Evolutionary conservation across 2,888 invertebrate species (phyloP), one percentile per base, ranked within the genome.

Genomic region (Pseudolycoriella hygida): DNA sequence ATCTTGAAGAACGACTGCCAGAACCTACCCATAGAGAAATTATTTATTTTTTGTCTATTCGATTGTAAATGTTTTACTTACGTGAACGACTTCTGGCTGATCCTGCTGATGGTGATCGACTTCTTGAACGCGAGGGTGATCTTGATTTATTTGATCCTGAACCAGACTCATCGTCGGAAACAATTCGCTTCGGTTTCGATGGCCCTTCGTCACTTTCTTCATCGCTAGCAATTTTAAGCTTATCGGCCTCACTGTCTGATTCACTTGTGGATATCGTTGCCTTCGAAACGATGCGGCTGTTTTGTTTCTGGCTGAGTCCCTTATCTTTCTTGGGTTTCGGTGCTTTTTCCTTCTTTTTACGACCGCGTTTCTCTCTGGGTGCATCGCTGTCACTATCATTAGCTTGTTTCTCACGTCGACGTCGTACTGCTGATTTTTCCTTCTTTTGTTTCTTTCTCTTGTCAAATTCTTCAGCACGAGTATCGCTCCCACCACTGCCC

Each of bases 221-320:
- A 53, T 72, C 70, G 54, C 74, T 72, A 2, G 68, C 70, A 50
- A 73, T 70, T 57, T 74, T 73, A 47, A 71, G 66, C 50, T 66
- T 64, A 45, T 55, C 57, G 42, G 60, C 66, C 45, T 78, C 78
- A 51, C 76, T 78, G 44, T 74, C 74, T 1, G 85, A 85, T 57
- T 87, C 88, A 49, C 84, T 84, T 0, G 92, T 90, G 0, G 93
- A 94, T 52, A 96, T 93, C 0, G 89, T 90, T 47, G 86, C 94
- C 61, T 94, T 94, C 0, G 94, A 94, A 0, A 90, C 81, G 59
- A 93, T 83, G 57, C 88, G 80, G 51, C 81, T 74, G 40, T 89
- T 81, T 60, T 90, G 88, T 63, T 88, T 90, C 8, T 80, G 74
- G 34, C 84, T 74, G 46, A 85, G 74, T 25, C 87, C 85, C 53